Evolutionary conservation across 2,113 vertebrate genomes (phyloP), one percentile per base, ranked within the genome.

Genomic region (Paramisgurnus dabryanus): DNA sequence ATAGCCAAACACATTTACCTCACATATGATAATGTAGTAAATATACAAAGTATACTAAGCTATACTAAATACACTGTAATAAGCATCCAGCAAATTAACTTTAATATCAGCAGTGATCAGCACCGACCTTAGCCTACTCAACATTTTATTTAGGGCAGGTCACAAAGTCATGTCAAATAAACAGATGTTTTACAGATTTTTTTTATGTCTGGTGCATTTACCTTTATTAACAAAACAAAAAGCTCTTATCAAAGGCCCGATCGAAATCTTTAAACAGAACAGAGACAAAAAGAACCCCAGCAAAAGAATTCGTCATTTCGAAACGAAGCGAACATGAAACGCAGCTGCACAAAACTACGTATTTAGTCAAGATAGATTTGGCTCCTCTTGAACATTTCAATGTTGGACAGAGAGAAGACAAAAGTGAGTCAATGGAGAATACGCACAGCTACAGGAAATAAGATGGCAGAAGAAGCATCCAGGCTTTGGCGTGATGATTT

Each of bases 321-420:
- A 63, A 79, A 79, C 41, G 49, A 34, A 39, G 40, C 7, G 41
- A 69, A 49, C 57, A 22, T 79, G n/a, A 76, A 58, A 45, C 57
- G 34, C 73, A 50, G 67, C 65, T 72, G 66, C 18, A 66, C 49
- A 58, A 39, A 79, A 34, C 55, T 65, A 69, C 53, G 66, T 15
- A 67, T 80, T 80, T 61, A 58, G 73, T 67, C 72, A 68, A 60
- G 57, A 73, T 50, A 13, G 45, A 57, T 79, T 79, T 50, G 77
- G 63, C 61, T 64, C 43, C 40, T 85, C 65, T 65, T 63, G 73
- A 82, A 76, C 67, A 72, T 79, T 74, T 72, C 22, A 84, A 80
- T 39, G n/a, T 34, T 76, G 68, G 55, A 72, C 50, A 67, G 58
- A 65, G 61, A 76, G 45, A 78, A 77, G 67, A 73, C 65, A 73